These are phyloP conservation scores for Manacus vitellinus DNA, from an alignment of 2,113 vertebrate species.

Conservation along the genomic window DNA sequence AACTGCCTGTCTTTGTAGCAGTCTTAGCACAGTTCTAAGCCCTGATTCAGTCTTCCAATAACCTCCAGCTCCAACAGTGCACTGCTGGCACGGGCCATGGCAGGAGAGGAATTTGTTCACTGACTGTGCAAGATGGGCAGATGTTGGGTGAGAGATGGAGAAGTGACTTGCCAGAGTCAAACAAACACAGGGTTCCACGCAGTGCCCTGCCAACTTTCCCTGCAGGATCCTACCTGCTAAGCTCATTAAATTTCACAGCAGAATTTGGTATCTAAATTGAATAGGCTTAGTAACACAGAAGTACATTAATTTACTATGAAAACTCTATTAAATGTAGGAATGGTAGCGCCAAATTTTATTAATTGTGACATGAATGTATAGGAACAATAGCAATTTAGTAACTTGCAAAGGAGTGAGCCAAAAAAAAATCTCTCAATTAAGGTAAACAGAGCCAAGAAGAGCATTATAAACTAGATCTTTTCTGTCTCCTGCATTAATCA, in stretches of 20 bases:
- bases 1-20: not conserved
- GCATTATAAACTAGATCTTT: not conserved
- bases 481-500: not conserved
- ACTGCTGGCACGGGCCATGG: not conserved
- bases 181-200: not conserved
- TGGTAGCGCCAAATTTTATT: not conserved
- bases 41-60: not conserved
- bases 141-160: slow-evolving; percentile 10
- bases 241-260: not conserved
- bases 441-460: not conserved
- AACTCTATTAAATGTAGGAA: not conserved
- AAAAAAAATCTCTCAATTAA: not conserved
- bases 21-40: not conserved
- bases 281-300: not conserved
- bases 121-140: not conserved
- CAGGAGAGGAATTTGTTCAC: not conserved
- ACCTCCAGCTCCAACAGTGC: not conserved
- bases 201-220: not conserved
- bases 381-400: not conserved
- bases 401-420: not conserved
- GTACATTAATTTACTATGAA: slow-evolving; percentile 2
- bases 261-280: slow-evolving; percentile 10
- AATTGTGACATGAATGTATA: not conserved
- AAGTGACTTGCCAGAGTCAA: not conserved
- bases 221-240: not conserved